Percentiles rank a stretch among this genome's conserved stretches.
Evolutionary conservation across 2,797 vertebrate genomes (phyloP).

Genomic region (Phoeniculus purpureus): DNA sequence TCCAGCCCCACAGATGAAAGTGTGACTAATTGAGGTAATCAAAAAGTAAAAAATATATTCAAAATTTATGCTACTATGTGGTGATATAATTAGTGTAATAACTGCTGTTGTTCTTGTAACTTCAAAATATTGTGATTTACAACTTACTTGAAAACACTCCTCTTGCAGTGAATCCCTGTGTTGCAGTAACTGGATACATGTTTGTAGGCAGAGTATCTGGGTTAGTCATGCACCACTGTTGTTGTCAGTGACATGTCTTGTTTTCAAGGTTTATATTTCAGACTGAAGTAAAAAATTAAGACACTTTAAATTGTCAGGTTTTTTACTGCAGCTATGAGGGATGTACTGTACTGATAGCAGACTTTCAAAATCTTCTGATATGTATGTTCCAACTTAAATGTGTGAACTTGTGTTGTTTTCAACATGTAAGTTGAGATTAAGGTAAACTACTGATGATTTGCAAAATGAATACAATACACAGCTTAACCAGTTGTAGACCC

Average conservation of each 20-base stretch:
- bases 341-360: neutral
- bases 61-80: neutral
- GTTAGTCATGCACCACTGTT: neutral
- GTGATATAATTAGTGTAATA: neutral
- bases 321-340: neutral
- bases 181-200: neutral
- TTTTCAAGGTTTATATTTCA: neutral
- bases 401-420: neutral
- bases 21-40: neutral
- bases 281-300: neutral
- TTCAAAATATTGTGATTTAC: neutral
- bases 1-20: no score
- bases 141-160: neutral
- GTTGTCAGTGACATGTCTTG: neutral
- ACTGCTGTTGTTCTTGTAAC: neutral
- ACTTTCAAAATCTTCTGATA: neutral
- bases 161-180: neutral
- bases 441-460: neutral
- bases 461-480: neutral
- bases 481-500: neutral
- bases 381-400: fast-evolving
- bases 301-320: neutral
- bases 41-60: neutral
- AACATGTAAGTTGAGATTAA: neutral
- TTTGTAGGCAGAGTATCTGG: neutral